Evolutionary conservation across 64 coral and sea anemone species (phyloP), one percentile per base, ranked within the genome.

Genomic region (Montipora foliosa): DNA sequence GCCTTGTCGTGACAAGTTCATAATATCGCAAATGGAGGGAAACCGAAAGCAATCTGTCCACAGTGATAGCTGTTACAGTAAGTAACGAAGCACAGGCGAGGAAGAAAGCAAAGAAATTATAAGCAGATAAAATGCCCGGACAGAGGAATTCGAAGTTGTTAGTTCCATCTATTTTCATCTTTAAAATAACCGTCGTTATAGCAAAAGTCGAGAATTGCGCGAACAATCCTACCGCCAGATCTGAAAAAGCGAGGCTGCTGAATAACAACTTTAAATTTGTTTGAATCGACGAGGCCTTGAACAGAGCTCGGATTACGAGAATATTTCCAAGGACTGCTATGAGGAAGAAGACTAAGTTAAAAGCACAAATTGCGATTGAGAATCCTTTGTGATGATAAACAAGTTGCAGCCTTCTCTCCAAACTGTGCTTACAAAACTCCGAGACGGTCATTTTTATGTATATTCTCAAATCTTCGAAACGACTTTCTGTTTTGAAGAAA

Each of bases 1-100:
- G 84, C 49, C 22, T 87, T 20, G 66, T 21, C 17, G 84, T 87
- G 14, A 87, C 84, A 1, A 87, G 6, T 14, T 73, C 67, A n/a
- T 87, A 66, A 49, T 87, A 74, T 53, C 84, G 29, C 10, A 87
- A 47, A 37, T 87, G 84, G 2, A 87, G 66, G 8, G 66, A 49
- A 8, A 87, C 44, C 6, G 66, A 37, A 16, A 87, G 84, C 22
- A 87, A 52, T 19, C 84, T 20, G 44, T 87, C 84, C 10, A 66
- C 6, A 20, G 84, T 9, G 13, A 74, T 87, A n/a, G 84, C 84
- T 10, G 66, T 74, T 12, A 87, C 5, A 2, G 84, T 73, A 1
- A 46, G 74, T 49, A 87, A 87, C 45, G 84, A 87, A 48, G 62
- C 12, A 3, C 0, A 12, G 15, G 62, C 15, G 0, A 67, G 15